phyloP scores from a whole-genome alignment of 2,797 vertebrate genomes.

The Sylvilagus floridanus region DNA sequence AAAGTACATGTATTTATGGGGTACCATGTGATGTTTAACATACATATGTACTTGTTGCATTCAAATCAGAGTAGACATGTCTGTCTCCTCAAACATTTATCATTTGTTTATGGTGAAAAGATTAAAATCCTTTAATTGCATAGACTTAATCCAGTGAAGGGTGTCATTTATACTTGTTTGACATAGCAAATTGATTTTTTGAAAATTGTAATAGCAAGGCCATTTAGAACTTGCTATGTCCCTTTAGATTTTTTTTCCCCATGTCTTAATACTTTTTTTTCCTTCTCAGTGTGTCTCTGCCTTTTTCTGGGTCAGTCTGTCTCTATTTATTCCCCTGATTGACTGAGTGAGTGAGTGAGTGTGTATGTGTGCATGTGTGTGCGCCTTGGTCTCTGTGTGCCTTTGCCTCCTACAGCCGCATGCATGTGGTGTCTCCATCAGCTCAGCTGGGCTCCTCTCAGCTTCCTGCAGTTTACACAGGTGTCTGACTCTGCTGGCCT shows the following conservation, averaged over 20 bases:
- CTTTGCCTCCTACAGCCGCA: constrained; percentile 48
- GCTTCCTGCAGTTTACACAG: constrained; percentile 83
- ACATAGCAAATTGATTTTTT: constrained; percentile 10
- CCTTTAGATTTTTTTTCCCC: constrained; percentile 46
- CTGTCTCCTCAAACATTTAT: no score
- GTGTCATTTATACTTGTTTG: constrained; percentile 10
- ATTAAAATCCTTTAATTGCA: no score
- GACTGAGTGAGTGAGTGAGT: not conserved
- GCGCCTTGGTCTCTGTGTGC: constrained; percentile 53
- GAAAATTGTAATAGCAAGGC: constrained; percentile 6
- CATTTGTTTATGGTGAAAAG: no score
- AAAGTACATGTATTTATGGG: no score
- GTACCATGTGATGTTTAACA: no score
- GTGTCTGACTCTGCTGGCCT: constrained; percentile 78
- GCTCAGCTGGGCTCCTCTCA: constrained; percentile 76
- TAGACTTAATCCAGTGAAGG: not conserved
- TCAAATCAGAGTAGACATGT: no score
- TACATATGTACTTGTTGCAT: no score
- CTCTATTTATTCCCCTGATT: not conserved
- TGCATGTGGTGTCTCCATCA: constrained; percentile 79
- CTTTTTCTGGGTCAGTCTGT: constrained; percentile 8
- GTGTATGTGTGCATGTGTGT: not conserved
- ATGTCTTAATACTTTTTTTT: constrained; percentile 36
- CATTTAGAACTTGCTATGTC: constrained; percentile 15
- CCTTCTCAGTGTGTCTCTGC: constrained; percentile 62